Conservation (phyloP, 2,888 invertebrate species). For the Volucella inanis region DNA sequence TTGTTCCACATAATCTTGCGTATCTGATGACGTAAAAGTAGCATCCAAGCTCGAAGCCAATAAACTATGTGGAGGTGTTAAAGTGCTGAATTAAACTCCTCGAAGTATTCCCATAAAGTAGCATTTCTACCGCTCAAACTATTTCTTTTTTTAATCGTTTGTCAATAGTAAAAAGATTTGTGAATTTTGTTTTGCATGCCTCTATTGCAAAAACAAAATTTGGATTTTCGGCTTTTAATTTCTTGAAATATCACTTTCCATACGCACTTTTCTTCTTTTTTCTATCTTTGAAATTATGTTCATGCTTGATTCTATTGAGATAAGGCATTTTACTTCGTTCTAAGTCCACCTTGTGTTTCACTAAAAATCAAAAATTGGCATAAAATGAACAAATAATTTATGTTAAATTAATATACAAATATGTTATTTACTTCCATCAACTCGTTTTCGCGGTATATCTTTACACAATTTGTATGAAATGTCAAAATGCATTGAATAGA, state of each 20-base stretch:
- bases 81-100: too few species aligned
- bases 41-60: too few species aligned
- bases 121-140: slow-evolving; percentile 11
- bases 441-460: too few species aligned
- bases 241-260: slow-evolving; percentile 6
- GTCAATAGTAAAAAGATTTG: neutral
- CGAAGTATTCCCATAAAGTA: too few species aligned
- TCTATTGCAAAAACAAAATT: slow-evolving; percentile 1
- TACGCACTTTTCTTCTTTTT: slow-evolving; percentile 10
- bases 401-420: neutral
- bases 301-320: slow-evolving; percentile 6
- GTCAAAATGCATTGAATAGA: too few species aligned
- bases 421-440: too few species aligned
- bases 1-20: too few species aligned
- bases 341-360: slow-evolving; percentile 10
- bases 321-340: slow-evolving; percentile 7
- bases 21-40: too few species aligned
- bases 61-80: too few species aligned
- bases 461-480: too few species aligned
- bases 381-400: slow-evolving; percentile 4
- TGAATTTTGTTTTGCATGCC: slow-evolving; percentile 18
- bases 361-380: slow-evolving; percentile 10
- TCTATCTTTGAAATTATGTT: slow-evolving; percentile 5
- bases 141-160: neutral
- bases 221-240: slow-evolving; percentile 9